These are phyloP conservation scores for Spatulosminthurus flaviceps DNA, from an alignment of 2,888 invertebrate genomes.

Conservation along the genomic window DNA sequence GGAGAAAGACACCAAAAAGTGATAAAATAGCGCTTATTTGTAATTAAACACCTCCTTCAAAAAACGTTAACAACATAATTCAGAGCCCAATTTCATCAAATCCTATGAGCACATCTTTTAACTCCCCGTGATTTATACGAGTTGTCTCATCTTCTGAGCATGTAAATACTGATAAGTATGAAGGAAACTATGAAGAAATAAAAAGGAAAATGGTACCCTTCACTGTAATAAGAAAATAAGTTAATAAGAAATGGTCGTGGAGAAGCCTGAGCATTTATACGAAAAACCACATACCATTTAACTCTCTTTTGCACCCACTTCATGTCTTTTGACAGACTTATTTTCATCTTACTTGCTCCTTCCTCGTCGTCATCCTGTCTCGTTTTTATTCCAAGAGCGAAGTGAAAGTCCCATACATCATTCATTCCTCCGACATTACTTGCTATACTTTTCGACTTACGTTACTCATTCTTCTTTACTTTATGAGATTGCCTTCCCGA, in stretches of 20 bases:
- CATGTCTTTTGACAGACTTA: constrained; percentile 41
- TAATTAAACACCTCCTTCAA: no score
- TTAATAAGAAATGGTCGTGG: background rate
- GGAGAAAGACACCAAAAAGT: no score
- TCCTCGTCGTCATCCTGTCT: constrained; percentile 30
- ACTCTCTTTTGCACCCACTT: constrained; percentile 38
- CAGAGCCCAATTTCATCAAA: no score
- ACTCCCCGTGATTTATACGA: no score
- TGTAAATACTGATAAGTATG: no score
- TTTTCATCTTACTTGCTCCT: constrained; percentile 20
- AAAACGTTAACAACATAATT: no score
- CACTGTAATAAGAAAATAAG: background rate
- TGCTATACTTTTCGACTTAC: background rate
- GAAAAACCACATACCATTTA: constrained; percentile 39
- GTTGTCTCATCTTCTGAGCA: no score
- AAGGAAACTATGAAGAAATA: no score
- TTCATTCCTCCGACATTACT: constrained; percentile 34
- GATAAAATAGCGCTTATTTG: no score
- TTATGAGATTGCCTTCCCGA: constrained; percentile 39
- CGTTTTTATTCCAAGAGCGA: background rate
- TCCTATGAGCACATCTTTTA: no score
- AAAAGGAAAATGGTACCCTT: no score
- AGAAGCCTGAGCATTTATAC: constrained; percentile 4
- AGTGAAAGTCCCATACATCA: constrained; percentile 38
- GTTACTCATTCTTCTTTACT: constrained; percentile 33